These are phyloP conservation scores for Centropus unirufus DNA, from an alignment of 2,113 vertebrate species.

Conservation along the genomic window DNA sequence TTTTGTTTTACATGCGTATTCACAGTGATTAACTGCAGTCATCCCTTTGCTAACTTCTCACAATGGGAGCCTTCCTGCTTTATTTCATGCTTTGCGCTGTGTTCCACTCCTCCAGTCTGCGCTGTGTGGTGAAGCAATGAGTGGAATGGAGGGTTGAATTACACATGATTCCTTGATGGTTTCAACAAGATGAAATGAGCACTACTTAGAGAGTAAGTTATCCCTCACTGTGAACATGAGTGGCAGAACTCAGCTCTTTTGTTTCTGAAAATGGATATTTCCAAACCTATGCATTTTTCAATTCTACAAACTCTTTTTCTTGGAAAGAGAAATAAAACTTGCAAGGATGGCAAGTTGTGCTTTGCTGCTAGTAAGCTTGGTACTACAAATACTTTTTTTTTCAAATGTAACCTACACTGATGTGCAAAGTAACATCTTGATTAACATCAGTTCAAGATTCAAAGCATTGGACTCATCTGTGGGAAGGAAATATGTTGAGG, in stretches of 20 bases:
- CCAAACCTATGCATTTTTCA: neutral
- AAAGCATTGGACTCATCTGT: neutral
- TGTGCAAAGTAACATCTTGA: neutral
- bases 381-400: neutral
- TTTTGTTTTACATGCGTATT: neutral
- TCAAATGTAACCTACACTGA: neutral
- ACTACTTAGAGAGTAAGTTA: neutral
- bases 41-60: neutral
- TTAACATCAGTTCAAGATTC: neutral
- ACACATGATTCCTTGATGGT: neutral
- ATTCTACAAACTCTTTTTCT: neutral
- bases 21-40: neutral
- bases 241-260: neutral
- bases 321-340: neutral
- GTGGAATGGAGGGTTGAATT: neutral
- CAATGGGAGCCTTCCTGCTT: neutral
- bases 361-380: neutral
- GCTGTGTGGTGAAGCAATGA: neutral
- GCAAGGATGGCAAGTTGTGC: neutral
- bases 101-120: fast-evolving
- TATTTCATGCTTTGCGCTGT: too few relatives aligned
- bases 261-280: neutral
- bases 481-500: neutral
- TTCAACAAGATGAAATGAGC: neutral
- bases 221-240: neutral